Conservation (phyloP, 2,113 vertebrate genomes). For the Calyptommatus sinebrachiatus region DNA sequence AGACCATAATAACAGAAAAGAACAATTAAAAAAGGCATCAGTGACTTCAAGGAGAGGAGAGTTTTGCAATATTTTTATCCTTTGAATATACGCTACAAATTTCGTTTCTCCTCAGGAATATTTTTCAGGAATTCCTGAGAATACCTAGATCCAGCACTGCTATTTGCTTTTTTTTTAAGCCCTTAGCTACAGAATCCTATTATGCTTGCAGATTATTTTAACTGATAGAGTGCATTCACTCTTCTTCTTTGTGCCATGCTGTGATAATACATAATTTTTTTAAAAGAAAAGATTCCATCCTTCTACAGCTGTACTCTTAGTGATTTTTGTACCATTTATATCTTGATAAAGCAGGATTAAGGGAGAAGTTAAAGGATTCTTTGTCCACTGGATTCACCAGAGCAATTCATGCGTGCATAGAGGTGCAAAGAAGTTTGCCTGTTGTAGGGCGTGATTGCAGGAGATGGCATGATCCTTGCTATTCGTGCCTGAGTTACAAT, state of each 20-base stretch:
- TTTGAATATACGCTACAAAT: constrained; percentile 22
- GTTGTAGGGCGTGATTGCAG: constrained; percentile 58
- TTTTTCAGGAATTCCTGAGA: constrained; percentile 54
- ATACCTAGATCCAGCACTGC: constrained; percentile 45
- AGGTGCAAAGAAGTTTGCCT: constrained; percentile 59
- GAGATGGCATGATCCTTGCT: constrained; percentile 67
- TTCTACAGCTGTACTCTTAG: constrained; percentile 69
- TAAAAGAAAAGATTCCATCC: constrained; percentile 41
- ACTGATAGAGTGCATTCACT: constrained; percentile 49
- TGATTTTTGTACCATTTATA: constrained; percentile 65
- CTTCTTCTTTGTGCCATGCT: constrained; percentile 58
- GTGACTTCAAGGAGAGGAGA: too few relatives aligned
- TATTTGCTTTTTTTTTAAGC: constrained; percentile 5
- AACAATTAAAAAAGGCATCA: too few relatives aligned
- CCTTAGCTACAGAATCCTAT: constrained; percentile 25
- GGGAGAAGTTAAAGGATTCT: constrained; percentile 67
- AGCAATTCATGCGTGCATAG: constrained; percentile 69
- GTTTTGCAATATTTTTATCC: too few relatives aligned
- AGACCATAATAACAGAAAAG: too few relatives aligned
- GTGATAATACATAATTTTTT: constrained; percentile 53
- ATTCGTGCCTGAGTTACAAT: constrained; percentile 66
- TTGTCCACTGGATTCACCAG: constrained; percentile 66
- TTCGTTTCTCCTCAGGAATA: constrained; percentile 41
- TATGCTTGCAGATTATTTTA: constrained; percentile 27
- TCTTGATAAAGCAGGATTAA: constrained; percentile 63